These are phyloP conservation scores for Acanthacorydalis orientalis DNA, from an alignment of 2,888 invertebrate genomes.

Conservation along the genomic window DNA sequence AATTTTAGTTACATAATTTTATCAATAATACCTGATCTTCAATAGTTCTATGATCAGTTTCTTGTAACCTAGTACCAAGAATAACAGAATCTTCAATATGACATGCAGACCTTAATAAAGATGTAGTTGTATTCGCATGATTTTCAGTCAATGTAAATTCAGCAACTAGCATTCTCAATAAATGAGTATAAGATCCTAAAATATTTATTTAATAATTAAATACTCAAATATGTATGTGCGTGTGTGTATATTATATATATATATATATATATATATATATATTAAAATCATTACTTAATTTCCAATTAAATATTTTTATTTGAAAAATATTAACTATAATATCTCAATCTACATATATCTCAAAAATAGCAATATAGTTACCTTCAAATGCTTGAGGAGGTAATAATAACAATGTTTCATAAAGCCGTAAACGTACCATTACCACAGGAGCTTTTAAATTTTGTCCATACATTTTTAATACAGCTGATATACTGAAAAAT, in stretches of 20 bases:
- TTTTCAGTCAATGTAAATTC: constrained; percentile 93
- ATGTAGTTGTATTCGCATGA: constrained; percentile 79
- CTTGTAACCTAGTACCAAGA: constrained; percentile 87
- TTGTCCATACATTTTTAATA: constrained; percentile 78
- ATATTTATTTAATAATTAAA: constrained; percentile 16
- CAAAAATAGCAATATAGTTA: constrained; percentile 17
- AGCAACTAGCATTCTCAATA: constrained; percentile 80
- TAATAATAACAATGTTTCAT: constrained; percentile 66
- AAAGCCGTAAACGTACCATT: constrained; percentile 80
- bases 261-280: too few species aligned
- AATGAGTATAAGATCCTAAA: constrained; percentile 59
- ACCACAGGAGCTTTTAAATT: constrained; percentile 89
- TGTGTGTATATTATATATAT: too few species aligned
- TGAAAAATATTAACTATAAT: too few species aligned
- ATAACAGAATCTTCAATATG: constrained; percentile 83
- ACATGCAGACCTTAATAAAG: constrained; percentile 63
- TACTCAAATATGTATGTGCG: too few species aligned
- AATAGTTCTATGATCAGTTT: constrained; percentile 89
- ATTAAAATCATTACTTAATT: too few species aligned
- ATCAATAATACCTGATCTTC: constrained; percentile 74
- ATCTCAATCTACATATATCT: too few species aligned
- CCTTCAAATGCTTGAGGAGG: constrained; percentile 69
- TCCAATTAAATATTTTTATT: too few species aligned
- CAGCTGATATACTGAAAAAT: constrained; percentile 54
- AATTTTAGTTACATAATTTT: constrained; percentile 1